A percentile compares a stretch with the other conserved stretches of the same genome.
Evolutionary conservation across 2,888 invertebrate species (phyloP).

Genomic region (Conops quadrifasciatus): DNA sequence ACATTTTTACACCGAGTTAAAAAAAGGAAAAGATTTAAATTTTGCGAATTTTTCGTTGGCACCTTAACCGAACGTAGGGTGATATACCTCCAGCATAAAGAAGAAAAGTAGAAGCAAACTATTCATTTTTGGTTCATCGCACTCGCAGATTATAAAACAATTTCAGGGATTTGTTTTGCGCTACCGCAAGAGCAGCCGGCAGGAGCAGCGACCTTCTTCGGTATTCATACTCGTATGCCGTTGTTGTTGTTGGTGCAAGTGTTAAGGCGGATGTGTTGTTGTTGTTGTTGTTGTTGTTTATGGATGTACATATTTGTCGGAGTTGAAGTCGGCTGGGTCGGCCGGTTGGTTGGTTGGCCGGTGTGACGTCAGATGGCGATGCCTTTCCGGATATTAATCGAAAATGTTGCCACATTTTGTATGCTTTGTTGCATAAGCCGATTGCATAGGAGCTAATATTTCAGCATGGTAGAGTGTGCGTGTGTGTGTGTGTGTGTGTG

Average conservation of each 20-base stretch:
- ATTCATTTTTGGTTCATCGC: slow-evolving; percentile 45
- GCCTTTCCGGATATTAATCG: slow-evolving; percentile 37
- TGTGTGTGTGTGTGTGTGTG: neutral
- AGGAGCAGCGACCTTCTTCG: slow-evolving; percentile 8
- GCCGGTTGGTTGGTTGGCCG: neutral
- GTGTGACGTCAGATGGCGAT: slow-evolving; percentile 22
- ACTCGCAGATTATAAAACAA: slow-evolving; percentile 44
- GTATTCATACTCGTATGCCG: neutral
- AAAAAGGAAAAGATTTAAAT: too few relatives aligned
- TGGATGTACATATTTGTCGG: slow-evolving; percentile 2
- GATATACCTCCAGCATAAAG: neutral
- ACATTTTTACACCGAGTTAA: too few relatives aligned
- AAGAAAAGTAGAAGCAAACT: slow-evolving; percentile 30
- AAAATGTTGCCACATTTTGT: slow-evolving; percentile 37
- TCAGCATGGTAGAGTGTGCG: neutral
- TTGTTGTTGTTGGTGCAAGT: too few relatives aligned
- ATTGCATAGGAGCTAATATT: slow-evolving; percentile 23
- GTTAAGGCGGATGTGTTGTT: slow-evolving; percentile 15
- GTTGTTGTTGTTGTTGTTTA: slow-evolving; percentile 17
- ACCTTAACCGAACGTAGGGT: slow-evolving; percentile 16
- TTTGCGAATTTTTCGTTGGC: neutral
- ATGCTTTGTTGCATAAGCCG: slow-evolving; percentile 35
- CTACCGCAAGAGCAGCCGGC: slow-evolving; percentile 5
- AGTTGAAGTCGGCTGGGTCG: neutral
- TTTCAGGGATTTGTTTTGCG: slow-evolving; percentile 34